Evolutionary conservation across 2,113 vertebrate genomes (phyloP), one percentile per base, ranked within the genome.

Genomic region (Equus przewalskii): DNA sequence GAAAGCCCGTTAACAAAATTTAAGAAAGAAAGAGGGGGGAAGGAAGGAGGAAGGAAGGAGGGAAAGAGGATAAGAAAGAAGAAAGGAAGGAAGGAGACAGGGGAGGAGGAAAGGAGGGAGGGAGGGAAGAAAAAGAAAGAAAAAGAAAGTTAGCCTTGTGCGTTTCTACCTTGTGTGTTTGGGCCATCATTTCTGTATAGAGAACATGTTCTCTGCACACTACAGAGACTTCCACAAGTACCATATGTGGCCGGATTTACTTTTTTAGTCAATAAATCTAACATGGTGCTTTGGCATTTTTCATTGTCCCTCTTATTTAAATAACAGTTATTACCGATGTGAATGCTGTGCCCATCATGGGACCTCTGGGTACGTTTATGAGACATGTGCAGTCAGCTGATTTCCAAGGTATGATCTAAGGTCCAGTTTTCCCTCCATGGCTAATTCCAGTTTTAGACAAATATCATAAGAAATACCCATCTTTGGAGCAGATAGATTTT

Each of bases 121-220:
- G 33, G 44, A 60, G 22, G 33, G 33, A 36, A 28, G n/a, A 5
- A 7, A 79, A 22, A 36, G 7, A 15, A 73, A 28, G 8, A 75
- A 10, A 22, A 30, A 30, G 30, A 26, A 19, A 54, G 15, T 14
- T 54, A 54, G 46, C 6, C 8, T 36, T 11, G 33, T 97, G 82
- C 97, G 36, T 41, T 41, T 41, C 36, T 41, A 41, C 36, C 36
- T 98, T 95, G 96, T 87, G 95, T 24, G 97, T 36, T 65, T 89
- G 33, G 90, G 88, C 91, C 95, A 94, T 96, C 94, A 96, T 96
- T 62, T 96, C 90, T 72, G 21, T 88, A 90, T 56, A 91, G 94
- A 36, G 67, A 65, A 56, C 15, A n/a, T 56, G 22, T 41, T 62
- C 26, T 44, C 6, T 18, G 8, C 7, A 36, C 10, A 28, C 44